phyloP scores from a whole-genome alignment of 2,888 invertebrate species.

The Beris chalybata region DNA sequence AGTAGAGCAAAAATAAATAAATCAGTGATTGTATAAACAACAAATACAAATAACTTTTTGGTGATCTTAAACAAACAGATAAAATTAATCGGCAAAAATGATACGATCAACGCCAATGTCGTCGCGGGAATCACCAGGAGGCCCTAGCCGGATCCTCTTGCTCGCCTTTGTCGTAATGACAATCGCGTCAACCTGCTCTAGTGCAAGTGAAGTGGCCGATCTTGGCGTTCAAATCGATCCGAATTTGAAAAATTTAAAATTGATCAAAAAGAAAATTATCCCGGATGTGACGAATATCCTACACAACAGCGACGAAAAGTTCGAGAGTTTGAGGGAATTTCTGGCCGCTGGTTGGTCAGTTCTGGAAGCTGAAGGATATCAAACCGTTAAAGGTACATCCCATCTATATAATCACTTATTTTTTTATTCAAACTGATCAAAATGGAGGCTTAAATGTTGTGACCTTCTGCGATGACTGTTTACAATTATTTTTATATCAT shows the following conservation, averaged over 20 bases:
- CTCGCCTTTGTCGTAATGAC: not conserved
- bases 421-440: not conserved
- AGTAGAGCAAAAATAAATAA: no score
- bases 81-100: not conserved
- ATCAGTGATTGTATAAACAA: no score
- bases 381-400: conserved; percentile 50
- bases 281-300: conserved; percentile 45
- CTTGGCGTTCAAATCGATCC: conserved; percentile 46
- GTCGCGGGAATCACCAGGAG: conserved; percentile 6
- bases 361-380: conserved; percentile 53
- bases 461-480: not conserved
- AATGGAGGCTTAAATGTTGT: not conserved
- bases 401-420: not conserved
- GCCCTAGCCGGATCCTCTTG: not conserved
- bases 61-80: no score
- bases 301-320: conserved; percentile 48
- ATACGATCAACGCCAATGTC: not conserved
- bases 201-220: conserved; percentile 39
- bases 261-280: conserved; percentile 53
- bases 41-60: no score
- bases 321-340: conserved; percentile 33
- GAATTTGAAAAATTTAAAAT: conserved; percentile 51
- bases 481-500: not conserved
- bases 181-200: not conserved
- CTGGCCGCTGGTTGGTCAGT: conserved; percentile 48